phyloP scores from a whole-genome alignment of 1,140 invertebrate species.

The Drosophila auraria region DNA sequence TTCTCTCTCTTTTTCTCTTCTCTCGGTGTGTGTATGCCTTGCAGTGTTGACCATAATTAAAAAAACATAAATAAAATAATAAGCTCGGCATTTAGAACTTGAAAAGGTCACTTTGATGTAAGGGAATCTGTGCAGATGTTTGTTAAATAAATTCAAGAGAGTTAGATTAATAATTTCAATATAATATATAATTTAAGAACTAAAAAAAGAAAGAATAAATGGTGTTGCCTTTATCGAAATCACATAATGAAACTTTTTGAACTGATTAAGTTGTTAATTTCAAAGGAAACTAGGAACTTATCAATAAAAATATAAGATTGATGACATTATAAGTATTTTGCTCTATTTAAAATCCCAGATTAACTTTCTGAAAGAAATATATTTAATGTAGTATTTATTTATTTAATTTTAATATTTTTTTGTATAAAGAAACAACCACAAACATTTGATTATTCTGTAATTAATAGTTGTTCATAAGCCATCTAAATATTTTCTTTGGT shows the following conservation, averaged over 20 bases:
- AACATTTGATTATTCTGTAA: not conserved
- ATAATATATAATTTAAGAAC: not conserved
- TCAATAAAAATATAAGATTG: too few relatives aligned
- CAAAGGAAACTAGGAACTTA: too few relatives aligned
- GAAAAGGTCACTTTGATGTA: not conserved
- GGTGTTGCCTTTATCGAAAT: too few relatives aligned
- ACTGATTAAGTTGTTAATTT: too few relatives aligned
- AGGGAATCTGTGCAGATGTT: not conserved
- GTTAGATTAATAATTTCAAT: not conserved
- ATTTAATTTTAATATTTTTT: not conserved
- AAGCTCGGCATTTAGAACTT: not conserved
- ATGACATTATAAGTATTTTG: too few relatives aligned
- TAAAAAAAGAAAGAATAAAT: too few relatives aligned
- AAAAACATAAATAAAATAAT: not conserved
- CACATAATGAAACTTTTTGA: too few relatives aligned
- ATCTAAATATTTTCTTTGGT: too few relatives aligned
- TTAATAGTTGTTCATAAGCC: too few relatives aligned
- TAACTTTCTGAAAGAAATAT: too few relatives aligned
- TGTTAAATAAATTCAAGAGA: not conserved
- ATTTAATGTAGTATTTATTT: not conserved
- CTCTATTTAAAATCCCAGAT: too few relatives aligned
- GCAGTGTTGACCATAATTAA: constrained; percentile 29
- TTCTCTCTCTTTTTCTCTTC: constrained; percentile 12
- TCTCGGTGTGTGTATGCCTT: constrained; percentile 64
- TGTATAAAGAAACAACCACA: too few relatives aligned